These are phyloP conservation scores for Okapia johnstoni DNA, from an alignment of 2,113 vertebrate genomes.

Conservation along the genomic window DNA sequence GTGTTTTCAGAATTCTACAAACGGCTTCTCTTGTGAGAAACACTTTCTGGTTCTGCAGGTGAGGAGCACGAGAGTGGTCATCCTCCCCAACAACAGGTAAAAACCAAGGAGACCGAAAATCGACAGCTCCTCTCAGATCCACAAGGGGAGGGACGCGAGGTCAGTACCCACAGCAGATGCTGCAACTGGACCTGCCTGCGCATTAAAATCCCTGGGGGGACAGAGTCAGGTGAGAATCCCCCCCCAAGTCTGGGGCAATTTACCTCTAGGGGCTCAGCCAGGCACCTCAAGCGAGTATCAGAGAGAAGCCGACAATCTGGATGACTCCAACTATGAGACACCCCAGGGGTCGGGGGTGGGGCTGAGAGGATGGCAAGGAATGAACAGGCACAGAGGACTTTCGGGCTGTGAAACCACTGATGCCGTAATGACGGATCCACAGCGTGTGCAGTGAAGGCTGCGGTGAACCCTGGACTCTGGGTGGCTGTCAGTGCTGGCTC, in stretches of 20 bases:
- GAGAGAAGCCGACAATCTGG: neutral
- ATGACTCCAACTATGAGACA: neutral
- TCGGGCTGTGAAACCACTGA: neutral
- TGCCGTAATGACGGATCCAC: no score
- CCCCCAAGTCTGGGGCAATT: fast-evolving
- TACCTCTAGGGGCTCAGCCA: neutral
- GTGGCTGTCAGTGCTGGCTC: neutral
- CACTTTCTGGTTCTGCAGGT: neutral
- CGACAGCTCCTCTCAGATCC: neutral
- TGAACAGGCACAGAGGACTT: neutral
- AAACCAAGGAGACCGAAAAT: neutral
- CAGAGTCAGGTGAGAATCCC: neutral
- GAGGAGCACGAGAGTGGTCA: neutral
- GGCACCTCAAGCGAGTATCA: neutral
- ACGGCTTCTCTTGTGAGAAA: neutral
- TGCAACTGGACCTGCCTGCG: neutral
- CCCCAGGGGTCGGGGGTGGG: neutral
- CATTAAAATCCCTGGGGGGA: no score
- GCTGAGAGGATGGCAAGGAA: neutral
- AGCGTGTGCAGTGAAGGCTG: fast-evolving
- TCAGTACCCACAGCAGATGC: neutral
- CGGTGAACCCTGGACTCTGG: fast-evolving
- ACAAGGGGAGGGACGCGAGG: no score
- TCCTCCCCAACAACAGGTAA: neutral
- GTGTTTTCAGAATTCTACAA: neutral